These are phyloP conservation scores for Gambelia wislizenii DNA, from an alignment of 2,797 vertebrate genomes.

Conservation along the genomic window DNA sequence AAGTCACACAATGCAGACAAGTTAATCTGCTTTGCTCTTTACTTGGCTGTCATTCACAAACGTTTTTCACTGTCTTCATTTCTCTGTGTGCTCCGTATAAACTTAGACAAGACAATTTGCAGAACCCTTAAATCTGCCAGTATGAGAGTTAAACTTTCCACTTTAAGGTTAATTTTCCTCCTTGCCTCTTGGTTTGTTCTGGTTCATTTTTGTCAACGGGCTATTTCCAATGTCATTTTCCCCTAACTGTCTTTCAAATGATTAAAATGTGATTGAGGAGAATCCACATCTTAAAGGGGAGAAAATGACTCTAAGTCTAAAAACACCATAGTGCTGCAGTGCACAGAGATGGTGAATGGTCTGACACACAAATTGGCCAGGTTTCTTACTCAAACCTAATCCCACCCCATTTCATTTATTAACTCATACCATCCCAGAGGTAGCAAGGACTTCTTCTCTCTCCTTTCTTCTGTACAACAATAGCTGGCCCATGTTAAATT, in stretches of 20 bases:
- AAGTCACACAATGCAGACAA: not conserved
- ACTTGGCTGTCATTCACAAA: not conserved
- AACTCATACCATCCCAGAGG: not conserved
- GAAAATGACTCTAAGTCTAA: not conserved
- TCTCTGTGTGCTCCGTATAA: not conserved
- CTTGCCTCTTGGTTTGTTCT: constrained; percentile 17
- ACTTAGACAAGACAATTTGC: constrained; percentile 13
- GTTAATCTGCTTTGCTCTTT: constrained; percentile 14
- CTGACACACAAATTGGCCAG: not conserved
- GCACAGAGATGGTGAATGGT: not conserved
- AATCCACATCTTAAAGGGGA: not conserved
- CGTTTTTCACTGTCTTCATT: constrained; percentile 16
- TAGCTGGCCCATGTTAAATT: not conserved
- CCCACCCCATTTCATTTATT: not conserved
- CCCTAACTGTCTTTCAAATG: not conserved
- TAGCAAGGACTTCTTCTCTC: not conserved
- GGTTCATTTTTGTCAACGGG: constrained; percentile 8
- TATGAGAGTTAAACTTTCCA: not conserved
- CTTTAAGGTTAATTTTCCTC: not conserved
- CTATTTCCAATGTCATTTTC: not conserved
- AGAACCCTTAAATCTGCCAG: constrained; percentile 21
- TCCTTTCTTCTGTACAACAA: not conserved
- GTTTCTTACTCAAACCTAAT: not conserved
- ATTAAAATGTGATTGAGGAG: not conserved
- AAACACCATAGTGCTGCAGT: not conserved